phyloP scores from a whole-genome alignment of 2,113 vertebrate species.

The Pungitius pungitius region DNA sequence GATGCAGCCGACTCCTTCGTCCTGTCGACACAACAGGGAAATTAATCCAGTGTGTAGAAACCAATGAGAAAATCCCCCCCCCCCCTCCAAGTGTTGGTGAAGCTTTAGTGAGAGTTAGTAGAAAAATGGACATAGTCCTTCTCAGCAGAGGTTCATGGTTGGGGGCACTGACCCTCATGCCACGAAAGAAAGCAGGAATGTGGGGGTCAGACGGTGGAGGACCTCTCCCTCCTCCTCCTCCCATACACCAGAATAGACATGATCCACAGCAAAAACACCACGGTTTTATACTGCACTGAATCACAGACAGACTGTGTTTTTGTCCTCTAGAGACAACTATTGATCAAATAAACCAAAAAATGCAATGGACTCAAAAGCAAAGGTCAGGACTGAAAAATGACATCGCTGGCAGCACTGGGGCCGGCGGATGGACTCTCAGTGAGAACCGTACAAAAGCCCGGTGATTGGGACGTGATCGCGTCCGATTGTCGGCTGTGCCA shows the following conservation, averaged over 20 bases:
- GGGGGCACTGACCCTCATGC: conserved; percentile 5
- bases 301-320: not conserved
- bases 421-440: not conserved
- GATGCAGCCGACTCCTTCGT: conserved; percentile 23
- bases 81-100: not conserved
- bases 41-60: not conserved
- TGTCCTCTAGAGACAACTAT: not conserved
- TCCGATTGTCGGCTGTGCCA: too few species aligned
- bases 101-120: not conserved
- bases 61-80: not conserved
- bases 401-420: not conserved
- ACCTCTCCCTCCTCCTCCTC: conserved; percentile 23
- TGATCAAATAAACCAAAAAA: not conserved
- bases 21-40: conserved; percentile 11
- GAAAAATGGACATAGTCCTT: conserved; percentile 11
- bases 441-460: not conserved
- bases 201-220: conserved; percentile 43
- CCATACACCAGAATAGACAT: conserved; percentile 53
- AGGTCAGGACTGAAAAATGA: not conserved
- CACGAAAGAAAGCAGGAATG: conserved; percentile 51
- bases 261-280: conserved; percentile 21
- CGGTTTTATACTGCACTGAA: conserved; percentile 30
- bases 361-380: not conserved
- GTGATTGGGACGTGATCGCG: too few species aligned
- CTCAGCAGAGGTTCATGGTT: not conserved